A percentile compares a stretch with the other conserved stretches of the same genome.
Evolutionary conservation across 2,113 vertebrate genomes (phyloP).

Genomic region (Scomber japonicus): DNA sequence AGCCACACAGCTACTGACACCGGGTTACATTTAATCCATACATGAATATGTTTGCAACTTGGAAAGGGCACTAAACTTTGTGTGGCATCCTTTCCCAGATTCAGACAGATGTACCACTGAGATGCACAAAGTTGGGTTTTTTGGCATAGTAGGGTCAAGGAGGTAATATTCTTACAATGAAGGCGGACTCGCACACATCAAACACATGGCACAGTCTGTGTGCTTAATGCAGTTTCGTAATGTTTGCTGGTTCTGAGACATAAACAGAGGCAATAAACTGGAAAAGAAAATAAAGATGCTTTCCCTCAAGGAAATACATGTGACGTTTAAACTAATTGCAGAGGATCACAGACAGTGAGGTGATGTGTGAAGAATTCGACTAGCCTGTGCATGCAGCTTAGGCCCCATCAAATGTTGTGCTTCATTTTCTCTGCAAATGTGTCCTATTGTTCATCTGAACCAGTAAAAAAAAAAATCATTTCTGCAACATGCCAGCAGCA

Average conservation of each 20-base stretch:
- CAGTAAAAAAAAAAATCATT: neutral
- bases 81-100: neutral
- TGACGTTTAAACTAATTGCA: too few species aligned
- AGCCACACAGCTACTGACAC: slow-evolving; percentile 33
- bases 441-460: slow-evolving; percentile 18
- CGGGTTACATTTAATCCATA: slow-evolving; percentile 52
- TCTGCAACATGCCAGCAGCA: neutral
- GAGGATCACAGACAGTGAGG: too few species aligned
- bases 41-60: slow-evolving; percentile 46
- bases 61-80: slow-evolving; percentile 29
- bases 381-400: slow-evolving; percentile 1
- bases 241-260: neutral
- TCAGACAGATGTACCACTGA: neutral
- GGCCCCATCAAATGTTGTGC: neutral
- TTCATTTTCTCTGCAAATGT: slow-evolving; percentile 23
- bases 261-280: slow-evolving; percentile 3
- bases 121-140: neutral
- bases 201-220: too few species aligned
- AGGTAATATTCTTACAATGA: neutral
- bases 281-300: slow-evolving; percentile 3
- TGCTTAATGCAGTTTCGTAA: neutral
- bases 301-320: neutral
- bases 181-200: neutral
- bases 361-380: too few species aligned
- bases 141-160: neutral